These are phyloP conservation scores for Belgica antarctica DNA, from an alignment of 2,888 invertebrate genomes.

Conservation along the genomic window DNA sequence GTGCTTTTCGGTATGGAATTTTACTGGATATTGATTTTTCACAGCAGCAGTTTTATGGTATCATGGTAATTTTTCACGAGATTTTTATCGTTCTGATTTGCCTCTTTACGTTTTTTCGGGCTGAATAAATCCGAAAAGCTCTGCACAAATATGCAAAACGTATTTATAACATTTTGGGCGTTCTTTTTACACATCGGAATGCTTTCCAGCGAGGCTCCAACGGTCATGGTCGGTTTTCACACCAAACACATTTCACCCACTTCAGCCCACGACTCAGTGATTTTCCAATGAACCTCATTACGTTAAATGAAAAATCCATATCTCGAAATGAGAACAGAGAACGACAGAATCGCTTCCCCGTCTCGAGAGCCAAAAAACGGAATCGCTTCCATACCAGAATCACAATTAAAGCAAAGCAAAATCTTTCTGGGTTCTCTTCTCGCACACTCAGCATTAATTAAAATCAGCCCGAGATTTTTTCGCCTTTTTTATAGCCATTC, in stretches of 20 bases:
- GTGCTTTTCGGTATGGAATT: constrained; percentile 34
- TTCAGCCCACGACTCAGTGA: background rate
- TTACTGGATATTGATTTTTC: constrained; percentile 40
- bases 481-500: constrained; percentile 37
- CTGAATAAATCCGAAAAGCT: constrained; percentile 41
- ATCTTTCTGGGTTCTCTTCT: constrained; percentile 35
- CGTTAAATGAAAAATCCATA: constrained; percentile 27
- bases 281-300: constrained; percentile 19
- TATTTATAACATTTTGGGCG: constrained; percentile 37
- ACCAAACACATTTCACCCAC: background rate
- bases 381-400: constrained; percentile 41
- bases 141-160: constrained; percentile 41
- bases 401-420: constrained; percentile 43
- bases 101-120: background rate
- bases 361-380: constrained; percentile 31
- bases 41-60: constrained; percentile 29
- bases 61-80: constrained; percentile 42
- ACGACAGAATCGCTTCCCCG: background rate
- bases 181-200: constrained; percentile 32
- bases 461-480: constrained; percentile 43
- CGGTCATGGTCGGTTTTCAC: background rate
- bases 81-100: constrained; percentile 40
- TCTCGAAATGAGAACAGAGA: background rate
- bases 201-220: background rate
- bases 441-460: constrained; percentile 43